These are phyloP conservation scores for Gnathonemus longibarbis DNA, from an alignment of 2,113 vertebrate genomes.

Conservation along the genomic window DNA sequence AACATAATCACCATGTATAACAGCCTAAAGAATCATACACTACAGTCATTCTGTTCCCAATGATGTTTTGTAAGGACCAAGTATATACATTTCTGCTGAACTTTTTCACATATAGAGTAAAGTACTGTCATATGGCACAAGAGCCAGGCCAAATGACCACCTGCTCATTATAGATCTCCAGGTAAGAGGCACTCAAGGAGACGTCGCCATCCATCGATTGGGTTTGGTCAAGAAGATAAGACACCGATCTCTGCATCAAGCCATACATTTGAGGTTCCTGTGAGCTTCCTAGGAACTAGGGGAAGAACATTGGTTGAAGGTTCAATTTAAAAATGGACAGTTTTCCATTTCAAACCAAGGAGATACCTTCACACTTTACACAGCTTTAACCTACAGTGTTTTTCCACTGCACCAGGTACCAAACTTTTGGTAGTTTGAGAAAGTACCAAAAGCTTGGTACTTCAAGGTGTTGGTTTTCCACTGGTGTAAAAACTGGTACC, in stretches of 20 bases:
- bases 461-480: no score
- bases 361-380: background rate
- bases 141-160: conserved; percentile 27
- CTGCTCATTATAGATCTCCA: conserved; percentile 71
- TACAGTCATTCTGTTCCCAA: background rate
- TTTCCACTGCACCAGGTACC: no score
- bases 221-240: conserved; percentile 56
- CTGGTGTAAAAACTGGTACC: no score
- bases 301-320: background rate
- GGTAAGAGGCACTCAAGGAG: conserved; percentile 58
- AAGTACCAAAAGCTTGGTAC: no score
- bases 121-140: background rate
- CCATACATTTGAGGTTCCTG: conserved; percentile 37
- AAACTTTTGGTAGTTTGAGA: no score
- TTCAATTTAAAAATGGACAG: background rate
- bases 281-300: conserved; percentile 8
- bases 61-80: background rate
- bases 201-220: conserved; percentile 28
- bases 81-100: background rate
- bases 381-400: background rate
- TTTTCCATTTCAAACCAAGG: background rate
- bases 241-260: conserved; percentile 60
- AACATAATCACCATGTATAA: background rate
- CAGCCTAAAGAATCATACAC: background rate
- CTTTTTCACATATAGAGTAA: background rate